Evolutionary conservation across 2,113 vertebrate genomes (phyloP).

Genomic region (Pseudorectes ferrugineus): DNA sequence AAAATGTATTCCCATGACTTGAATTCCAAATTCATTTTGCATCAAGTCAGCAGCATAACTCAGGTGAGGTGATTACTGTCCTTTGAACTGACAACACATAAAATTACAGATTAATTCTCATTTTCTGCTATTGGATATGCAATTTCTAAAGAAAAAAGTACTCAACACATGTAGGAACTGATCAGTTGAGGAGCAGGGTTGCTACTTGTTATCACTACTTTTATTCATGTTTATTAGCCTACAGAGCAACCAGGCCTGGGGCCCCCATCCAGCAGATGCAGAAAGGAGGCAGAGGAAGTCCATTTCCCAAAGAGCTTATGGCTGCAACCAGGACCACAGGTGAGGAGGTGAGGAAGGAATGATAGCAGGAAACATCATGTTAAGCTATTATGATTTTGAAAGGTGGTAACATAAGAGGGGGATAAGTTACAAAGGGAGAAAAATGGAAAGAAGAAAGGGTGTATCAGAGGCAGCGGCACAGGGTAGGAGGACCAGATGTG

Average conservation of each 20-base stretch:
- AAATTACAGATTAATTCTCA: background rate
- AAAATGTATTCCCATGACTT: background rate
- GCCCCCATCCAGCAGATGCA: background rate
- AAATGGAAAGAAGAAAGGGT: background rate
- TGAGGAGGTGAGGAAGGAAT: slow-evolving; percentile 38
- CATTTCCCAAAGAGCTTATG: background rate
- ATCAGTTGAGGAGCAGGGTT: background rate
- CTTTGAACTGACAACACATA: background rate
- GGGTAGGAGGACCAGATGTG: slow-evolving; percentile 29
- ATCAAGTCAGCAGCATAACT: background rate
- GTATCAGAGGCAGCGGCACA: background rate
- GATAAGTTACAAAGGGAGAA: slow-evolving; percentile 13
- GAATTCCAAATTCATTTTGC: background rate
- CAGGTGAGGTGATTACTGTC: background rate
- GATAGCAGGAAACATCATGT: slow-evolving; percentile 41
- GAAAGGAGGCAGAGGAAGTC: background rate
- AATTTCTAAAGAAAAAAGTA: background rate
- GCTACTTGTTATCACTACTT: background rate
- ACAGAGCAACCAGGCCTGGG: background rate
- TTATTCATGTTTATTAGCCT: background rate
- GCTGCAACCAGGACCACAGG: slow-evolving; percentile 5
- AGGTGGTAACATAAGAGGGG: background rate
- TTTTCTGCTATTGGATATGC: background rate
- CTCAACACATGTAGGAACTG: background rate
- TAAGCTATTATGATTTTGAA: background rate